These are phyloP conservation scores for Omphaloscelis lunosa DNA, from an alignment of 2,888 invertebrate genomes.

Conservation along the genomic window DNA sequence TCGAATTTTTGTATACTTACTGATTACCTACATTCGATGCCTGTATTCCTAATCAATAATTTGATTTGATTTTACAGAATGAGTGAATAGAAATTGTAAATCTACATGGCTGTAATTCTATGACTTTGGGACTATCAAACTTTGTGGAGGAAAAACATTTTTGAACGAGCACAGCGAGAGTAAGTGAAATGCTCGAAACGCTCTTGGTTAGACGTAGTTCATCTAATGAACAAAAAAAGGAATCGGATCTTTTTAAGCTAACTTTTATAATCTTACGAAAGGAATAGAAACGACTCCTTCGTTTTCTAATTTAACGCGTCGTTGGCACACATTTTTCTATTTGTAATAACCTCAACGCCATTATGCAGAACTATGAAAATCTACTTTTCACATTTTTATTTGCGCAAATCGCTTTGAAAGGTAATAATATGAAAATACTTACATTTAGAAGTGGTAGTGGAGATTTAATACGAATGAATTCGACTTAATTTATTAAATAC, in stretches of 20 bases:
- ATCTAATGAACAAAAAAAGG: too few relatives aligned
- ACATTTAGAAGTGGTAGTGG: slow-evolving; percentile 35
- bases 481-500: slow-evolving; percentile 29
- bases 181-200: neutral
- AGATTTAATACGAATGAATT: slow-evolving; percentile 33
- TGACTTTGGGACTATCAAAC: neutral
- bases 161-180: neutral
- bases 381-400: neutral
- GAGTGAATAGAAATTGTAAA: neutral
- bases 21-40: neutral
- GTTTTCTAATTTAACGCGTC: neutral
- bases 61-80: neutral
- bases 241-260: neutral
- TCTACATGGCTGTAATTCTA: neutral
- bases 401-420: neutral
- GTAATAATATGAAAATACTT: slow-evolving; percentile 24
- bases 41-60: neutral
- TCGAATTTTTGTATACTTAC: too few relatives aligned
- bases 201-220: neutral
- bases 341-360: slow-evolving; percentile 50
- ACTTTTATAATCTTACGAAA: neutral
- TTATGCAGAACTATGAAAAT: neutral
- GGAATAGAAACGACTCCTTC: too few relatives aligned
- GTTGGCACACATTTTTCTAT: slow-evolving; percentile 10
- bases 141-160: neutral